Evolutionary conservation across 2,888 invertebrate genomes (phyloP), one percentile per base, ranked within the genome.

Genomic region (Ectropis crepuscularia): DNA sequence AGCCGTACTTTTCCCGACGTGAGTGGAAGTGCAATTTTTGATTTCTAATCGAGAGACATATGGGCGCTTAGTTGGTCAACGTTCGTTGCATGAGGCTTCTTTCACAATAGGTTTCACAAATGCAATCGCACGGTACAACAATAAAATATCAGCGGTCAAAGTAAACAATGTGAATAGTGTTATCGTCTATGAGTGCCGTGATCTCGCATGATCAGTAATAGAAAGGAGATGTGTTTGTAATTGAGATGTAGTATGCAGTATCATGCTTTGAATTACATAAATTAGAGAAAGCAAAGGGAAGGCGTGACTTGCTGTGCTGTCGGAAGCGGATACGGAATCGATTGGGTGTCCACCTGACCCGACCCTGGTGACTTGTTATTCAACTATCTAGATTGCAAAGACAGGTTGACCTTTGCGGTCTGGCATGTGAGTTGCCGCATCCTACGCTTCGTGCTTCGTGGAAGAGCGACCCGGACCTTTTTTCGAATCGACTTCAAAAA

Each of bases 311-410:
- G 16, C 57, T 64, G 66, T 64, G 63, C 49, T 75, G 78, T 87
- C 88, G 89, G 90, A 92, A 89, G 90, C 90, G 89, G 89, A 91
- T 78, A 83, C 86, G 88, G 88, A 90, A 89, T 81, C 74, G 73
- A 71, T 69, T 63, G 68, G 68, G 69, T 63, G 76, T 79, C 77
- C 78, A 83, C 74, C 79, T 85, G 85, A 82, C 78, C 78, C 77
- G 88, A 86, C 90, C 90, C 89, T 89, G 74, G 74, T 74, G 81
- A 87, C 85, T 78, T 79, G 88, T 89, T 83, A 81, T 85, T 81
- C 85, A 85, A 89, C 87, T 79, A 85, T 89, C 86, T 82, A 82
- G 74, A 80, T 76, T 80, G 81, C 75, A 80, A 76, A 76, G 78
- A 86, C 83, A 75, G 65, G 85, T 79, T 83, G 86, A 86, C 90